Percentiles rank a stretch among this genome's conserved stretches.
Conservation (phyloP, 2,113 vertebrate genomes). For the Oryzias javanicus region DNA sequence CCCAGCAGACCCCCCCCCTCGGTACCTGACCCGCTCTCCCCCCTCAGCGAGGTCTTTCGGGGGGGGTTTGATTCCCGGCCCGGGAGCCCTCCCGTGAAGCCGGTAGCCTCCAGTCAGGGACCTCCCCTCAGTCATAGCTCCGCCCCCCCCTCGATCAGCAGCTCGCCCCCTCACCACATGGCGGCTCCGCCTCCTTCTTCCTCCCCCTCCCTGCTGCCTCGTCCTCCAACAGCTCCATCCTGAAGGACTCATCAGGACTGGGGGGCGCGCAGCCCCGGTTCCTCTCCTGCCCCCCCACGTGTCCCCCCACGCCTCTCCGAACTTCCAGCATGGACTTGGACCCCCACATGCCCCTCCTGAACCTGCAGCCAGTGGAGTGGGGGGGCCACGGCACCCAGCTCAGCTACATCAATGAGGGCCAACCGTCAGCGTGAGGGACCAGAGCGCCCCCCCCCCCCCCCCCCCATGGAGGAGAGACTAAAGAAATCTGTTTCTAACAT, state of each 20-base stretch:
- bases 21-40: background rate
- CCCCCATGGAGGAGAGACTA: no score
- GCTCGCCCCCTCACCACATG: conserved; percentile 59
- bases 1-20: conserved; percentile 15
- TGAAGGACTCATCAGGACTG: conserved; percentile 28
- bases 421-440: conserved; percentile 57
- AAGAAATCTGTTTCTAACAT: no score
- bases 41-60: conserved; percentile 3
- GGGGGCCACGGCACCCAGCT: conserved; percentile 61
- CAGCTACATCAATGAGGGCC: conserved; percentile 77
- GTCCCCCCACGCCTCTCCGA: conserved; percentile 12
- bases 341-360: conserved; percentile 16
- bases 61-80: conserved; percentile 25
- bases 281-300: conserved; percentile 5
- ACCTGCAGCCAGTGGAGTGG: conserved; percentile 56
- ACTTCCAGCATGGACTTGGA: conserved; percentile 33
- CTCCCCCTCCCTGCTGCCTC: conserved; percentile 35
- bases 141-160: conserved; percentile 65
- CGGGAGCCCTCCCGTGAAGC: conserved; percentile 2
- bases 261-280: background rate
- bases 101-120: background rate
- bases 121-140: conserved; percentile 39
- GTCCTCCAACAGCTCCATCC: conserved; percentile 18
- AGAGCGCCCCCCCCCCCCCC: background rate
- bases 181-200: conserved; percentile 14